A percentile compares a stretch with the other conserved stretches of the same genome.
Conservation (phyloP, 2,797 vertebrate genomes). For the Centropyge bicolor region DNA sequence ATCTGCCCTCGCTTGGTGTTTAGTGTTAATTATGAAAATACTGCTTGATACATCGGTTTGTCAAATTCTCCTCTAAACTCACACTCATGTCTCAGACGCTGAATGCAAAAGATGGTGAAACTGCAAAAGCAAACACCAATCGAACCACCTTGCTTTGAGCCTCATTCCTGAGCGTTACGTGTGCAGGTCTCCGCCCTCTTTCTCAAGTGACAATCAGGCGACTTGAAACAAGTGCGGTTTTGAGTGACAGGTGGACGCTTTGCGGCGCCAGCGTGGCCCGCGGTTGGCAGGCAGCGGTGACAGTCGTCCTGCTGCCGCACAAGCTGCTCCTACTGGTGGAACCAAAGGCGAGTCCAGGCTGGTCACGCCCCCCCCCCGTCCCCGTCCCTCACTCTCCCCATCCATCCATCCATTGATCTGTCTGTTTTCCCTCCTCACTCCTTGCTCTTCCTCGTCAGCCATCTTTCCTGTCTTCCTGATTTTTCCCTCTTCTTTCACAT, state of each 20-base stretch:
- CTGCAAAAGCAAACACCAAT: background rate
- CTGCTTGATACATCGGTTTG: background rate
- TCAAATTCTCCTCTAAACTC: background rate
- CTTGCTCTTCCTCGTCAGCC: background rate
- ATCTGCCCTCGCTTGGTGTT: background rate
- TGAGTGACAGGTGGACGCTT: conserved; percentile 82
- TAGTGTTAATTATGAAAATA: conserved; percentile 5
- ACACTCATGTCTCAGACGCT: no score
- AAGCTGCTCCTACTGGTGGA: conserved; percentile 82
- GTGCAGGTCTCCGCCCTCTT: conserved; percentile 11
- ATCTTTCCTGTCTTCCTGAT: background rate
- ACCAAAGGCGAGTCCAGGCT: conserved; percentile 50
- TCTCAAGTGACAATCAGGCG: conserved; percentile 10
- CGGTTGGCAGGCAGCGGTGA: conserved; percentile 80
- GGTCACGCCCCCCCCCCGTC: conserved; percentile 62
- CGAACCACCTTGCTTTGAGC: background rate
- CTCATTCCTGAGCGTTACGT: background rate
- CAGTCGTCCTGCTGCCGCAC: conserved; percentile 84
- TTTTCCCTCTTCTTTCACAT: background rate
- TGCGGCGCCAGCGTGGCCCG: conserved; percentile 66
- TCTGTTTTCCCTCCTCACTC: background rate
- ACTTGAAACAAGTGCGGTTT: conserved; percentile 52
- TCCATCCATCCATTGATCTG: conserved; percentile 24
- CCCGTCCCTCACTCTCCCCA: conserved; percentile 32
- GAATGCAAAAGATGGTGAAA: background rate